Conservation (phyloP, 2,888 invertebrate species). For the Mellilla xanthometata region DNA sequence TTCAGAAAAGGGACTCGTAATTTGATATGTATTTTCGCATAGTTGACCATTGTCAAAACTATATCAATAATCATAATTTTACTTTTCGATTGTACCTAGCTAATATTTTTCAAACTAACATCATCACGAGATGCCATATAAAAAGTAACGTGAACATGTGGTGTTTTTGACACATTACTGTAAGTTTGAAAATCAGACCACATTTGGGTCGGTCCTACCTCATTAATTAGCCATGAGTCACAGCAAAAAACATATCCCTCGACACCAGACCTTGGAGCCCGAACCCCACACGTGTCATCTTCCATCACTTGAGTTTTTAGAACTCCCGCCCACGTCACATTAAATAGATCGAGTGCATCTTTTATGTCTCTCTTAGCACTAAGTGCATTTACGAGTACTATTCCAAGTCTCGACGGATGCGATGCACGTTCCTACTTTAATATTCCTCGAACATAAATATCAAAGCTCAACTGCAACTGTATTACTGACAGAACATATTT, state of each 20-base stretch:
- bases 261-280: conserved; percentile 25
- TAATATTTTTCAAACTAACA: neutral
- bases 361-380: conserved; percentile 69
- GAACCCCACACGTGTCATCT: conserved; percentile 35
- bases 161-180: conserved; percentile 10
- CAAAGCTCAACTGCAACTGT: conserved; percentile 37
- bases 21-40: conserved; percentile 40
- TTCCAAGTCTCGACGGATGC: conserved; percentile 54
- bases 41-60: conserved; percentile 3
- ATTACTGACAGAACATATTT: conserved; percentile 28
- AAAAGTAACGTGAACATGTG: conserved; percentile 10
- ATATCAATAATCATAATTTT: neutral
- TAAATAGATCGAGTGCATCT: conserved; percentile 72
- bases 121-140: neutral
- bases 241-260: conserved; percentile 28
- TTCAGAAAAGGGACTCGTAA: conserved; percentile 39
- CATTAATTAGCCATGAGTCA: conserved; percentile 30
- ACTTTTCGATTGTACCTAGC: no score
- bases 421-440: conserved; percentile 17
- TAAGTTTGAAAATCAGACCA: conserved; percentile 24
- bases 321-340: conserved; percentile 60
- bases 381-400: conserved; percentile 77
- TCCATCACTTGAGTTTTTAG: conserved; percentile 30
- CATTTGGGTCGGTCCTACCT: conserved; percentile 19
- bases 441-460: conserved; percentile 35